Evolutionary conservation across 2,797 vertebrate species (phyloP).

Genomic region (Coranthus polyacanthus): DNA sequence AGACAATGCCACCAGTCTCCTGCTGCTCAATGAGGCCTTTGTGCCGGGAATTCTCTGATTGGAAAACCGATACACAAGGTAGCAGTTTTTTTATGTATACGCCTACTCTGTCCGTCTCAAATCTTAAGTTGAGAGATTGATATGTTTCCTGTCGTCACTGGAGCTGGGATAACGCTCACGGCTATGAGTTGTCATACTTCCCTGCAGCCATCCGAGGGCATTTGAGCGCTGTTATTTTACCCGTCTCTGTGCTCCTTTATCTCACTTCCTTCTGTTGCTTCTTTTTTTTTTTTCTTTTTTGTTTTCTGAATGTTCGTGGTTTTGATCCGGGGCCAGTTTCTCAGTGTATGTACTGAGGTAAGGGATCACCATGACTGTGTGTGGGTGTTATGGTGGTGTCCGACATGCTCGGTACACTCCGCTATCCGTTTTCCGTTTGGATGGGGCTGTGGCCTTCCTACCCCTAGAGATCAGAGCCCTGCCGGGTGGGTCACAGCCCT

Average conservation of each 20-base stretch:
- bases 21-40: conserved; percentile 86
- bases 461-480: conserved; percentile 55
- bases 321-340: conserved; percentile 78
- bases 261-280: too few species aligned
- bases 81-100: conserved; percentile 62
- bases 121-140: conserved; percentile 49
- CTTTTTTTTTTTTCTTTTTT: too few species aligned
- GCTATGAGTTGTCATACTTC: conserved; percentile 13
- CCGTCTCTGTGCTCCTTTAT: conserved; percentile 9
- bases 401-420: conserved; percentile 50
- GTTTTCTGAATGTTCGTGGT: too few species aligned
- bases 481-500: too few species aligned
- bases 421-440: conserved; percentile 61
- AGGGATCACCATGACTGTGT: conserved; percentile 34
- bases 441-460: conserved; percentile 31
- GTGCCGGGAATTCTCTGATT: conserved; percentile 84
- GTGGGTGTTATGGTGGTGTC: conserved; percentile 44
- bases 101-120: conserved; percentile 40
- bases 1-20: conserved; percentile 88
- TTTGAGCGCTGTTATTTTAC: not conserved
- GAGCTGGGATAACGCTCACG: conserved; percentile 4
- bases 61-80: conserved; percentile 85
- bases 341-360: conserved; percentile 59
- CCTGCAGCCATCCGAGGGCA: not conserved
- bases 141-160: conserved; percentile 56